phyloP scores from a whole-genome alignment of 1,140 invertebrate genomes.

The Drosophila malerkotliana region DNA sequence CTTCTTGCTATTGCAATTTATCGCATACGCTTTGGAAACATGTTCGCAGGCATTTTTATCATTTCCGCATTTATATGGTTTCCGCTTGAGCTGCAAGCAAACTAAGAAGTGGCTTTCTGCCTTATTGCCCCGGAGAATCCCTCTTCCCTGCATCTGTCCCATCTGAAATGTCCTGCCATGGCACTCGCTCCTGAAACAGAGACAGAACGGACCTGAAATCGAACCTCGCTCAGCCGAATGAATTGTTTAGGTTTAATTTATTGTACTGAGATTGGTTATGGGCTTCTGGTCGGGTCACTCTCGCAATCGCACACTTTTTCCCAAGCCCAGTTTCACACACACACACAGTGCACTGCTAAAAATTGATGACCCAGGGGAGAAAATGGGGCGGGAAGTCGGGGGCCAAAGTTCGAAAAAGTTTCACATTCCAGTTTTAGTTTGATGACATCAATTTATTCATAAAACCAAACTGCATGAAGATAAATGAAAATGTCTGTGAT shows the following conservation, averaged over 20 bases:
- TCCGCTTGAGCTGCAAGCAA: conserved; percentile 75
- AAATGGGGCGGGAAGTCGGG: conserved; percentile 7
- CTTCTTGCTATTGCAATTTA: conserved; percentile 71
- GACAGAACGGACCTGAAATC: conserved; percentile 32
- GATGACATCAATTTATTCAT: conserved; percentile 49
- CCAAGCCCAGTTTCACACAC: background rate
- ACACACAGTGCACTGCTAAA: conserved; percentile 15
- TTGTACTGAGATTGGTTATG: conserved; percentile 60
- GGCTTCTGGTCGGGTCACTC: conserved; percentile 27
- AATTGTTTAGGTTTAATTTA: conserved; percentile 79
- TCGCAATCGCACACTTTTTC: conserved; percentile 10
- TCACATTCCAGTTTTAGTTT: conserved; percentile 22
- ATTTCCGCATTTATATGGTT: conserved; percentile 82
- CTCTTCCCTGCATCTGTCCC: background rate
- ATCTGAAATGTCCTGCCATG: background rate
- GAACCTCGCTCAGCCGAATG: conserved; percentile 45
- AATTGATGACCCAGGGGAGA: conserved; percentile 13
- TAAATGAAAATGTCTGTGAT: conserved; percentile 22
- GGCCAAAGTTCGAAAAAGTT: conserved; percentile 40
- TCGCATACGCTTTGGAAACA: conserved; percentile 75
- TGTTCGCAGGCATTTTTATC: conserved; percentile 79
- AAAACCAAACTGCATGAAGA: conserved; percentile 34
- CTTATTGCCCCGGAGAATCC: conserved; percentile 58
- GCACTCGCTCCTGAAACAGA: conserved; percentile 22
- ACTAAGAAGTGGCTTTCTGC: conserved; percentile 75